Evolutionary conservation across 64 coral and sea anemone species (phyloP).

Genomic region (Exaiptasia diaphana): DNA sequence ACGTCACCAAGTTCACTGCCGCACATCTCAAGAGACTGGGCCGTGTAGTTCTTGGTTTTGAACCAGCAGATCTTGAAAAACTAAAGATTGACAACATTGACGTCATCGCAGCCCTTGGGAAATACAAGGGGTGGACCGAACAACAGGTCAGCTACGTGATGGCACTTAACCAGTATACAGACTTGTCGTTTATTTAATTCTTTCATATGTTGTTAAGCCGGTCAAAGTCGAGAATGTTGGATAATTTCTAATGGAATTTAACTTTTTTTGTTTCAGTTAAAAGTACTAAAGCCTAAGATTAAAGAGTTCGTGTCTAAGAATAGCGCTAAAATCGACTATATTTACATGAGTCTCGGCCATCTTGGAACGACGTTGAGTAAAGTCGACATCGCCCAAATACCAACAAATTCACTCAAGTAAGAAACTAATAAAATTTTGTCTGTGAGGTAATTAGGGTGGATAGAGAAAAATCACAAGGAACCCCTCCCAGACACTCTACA

Average conservation of each 20-base stretch:
- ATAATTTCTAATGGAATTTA: too few species aligned
- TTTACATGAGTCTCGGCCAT: conserved; percentile 83
- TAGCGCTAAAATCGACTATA: conserved; percentile 37
- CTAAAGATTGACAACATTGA: conserved; percentile 82
- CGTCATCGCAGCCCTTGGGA: conserved; percentile 79
- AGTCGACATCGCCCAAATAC: conserved; percentile 67
- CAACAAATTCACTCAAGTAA: conserved; percentile 77
- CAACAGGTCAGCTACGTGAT: conserved; percentile 71
- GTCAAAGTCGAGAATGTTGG: too few species aligned
- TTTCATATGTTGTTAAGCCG: too few species aligned
- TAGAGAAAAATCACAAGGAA: too few species aligned
- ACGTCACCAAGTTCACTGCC: conserved; percentile 55
- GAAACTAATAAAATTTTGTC: not conserved
- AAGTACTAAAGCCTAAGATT: conserved; percentile 79
- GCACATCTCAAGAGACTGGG: conserved; percentile 69
- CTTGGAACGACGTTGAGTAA: conserved; percentile 59
- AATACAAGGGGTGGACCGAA: conserved; percentile 79
- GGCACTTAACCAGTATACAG: too few species aligned
- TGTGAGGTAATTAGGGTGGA: not conserved
- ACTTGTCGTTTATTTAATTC: too few species aligned
- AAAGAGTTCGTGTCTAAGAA: conserved; percentile 63
- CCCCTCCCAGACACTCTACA: too few species aligned
- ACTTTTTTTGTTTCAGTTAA: conserved; percentile 41
- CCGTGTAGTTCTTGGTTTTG: conserved; percentile 76
- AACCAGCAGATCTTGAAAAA: conserved; percentile 79